These are phyloP conservation scores for Falco novaeseelandiae DNA, from an alignment of 2,797 vertebrate genomes.

Conservation along the genomic window DNA sequence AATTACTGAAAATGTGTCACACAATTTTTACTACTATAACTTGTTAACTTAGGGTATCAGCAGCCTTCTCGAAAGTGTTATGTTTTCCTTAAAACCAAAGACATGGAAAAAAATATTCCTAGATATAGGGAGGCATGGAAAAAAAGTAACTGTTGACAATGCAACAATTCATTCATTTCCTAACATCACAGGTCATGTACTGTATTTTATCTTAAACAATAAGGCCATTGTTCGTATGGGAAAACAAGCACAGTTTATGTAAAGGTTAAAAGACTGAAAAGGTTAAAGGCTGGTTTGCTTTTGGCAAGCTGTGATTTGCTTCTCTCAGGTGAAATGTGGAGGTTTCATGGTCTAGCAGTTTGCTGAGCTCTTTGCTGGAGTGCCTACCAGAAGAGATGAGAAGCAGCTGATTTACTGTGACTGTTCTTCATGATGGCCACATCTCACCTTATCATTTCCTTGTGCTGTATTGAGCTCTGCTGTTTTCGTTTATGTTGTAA, in stretches of 20 bases:
- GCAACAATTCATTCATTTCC: slow-evolving; percentile 80
- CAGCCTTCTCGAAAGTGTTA: background rate
- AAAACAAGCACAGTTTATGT: slow-evolving; percentile 71
- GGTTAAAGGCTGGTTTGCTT: slow-evolving; percentile 61
- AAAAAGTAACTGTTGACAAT: slow-evolving; percentile 74
- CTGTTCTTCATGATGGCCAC: background rate
- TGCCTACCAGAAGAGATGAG: background rate
- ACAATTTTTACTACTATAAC: background rate
- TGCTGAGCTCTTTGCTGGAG: background rate
- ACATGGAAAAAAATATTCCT: slow-evolving; percentile 73
- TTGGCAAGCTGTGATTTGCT: background rate
- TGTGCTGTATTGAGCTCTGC: background rate
- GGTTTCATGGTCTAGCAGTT: background rate
- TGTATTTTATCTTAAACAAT: slow-evolving; percentile 77
- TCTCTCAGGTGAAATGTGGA: slow-evolving; percentile 27
- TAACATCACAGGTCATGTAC: slow-evolving; percentile 69
- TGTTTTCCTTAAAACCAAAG: slow-evolving; percentile 59
- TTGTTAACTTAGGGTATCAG: background rate
- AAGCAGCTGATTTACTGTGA: background rate
- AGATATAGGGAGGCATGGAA: slow-evolving; percentile 64
- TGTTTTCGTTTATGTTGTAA: background rate
- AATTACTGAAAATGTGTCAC: background rate
- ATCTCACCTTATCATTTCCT: fast-evolving
- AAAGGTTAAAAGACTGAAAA: slow-evolving; percentile 69
- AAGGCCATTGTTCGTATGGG: slow-evolving; percentile 74